These are phyloP conservation scores for Cantharis flavilabris DNA, from an alignment of 2,888 invertebrate species.

Conservation along the genomic window DNA sequence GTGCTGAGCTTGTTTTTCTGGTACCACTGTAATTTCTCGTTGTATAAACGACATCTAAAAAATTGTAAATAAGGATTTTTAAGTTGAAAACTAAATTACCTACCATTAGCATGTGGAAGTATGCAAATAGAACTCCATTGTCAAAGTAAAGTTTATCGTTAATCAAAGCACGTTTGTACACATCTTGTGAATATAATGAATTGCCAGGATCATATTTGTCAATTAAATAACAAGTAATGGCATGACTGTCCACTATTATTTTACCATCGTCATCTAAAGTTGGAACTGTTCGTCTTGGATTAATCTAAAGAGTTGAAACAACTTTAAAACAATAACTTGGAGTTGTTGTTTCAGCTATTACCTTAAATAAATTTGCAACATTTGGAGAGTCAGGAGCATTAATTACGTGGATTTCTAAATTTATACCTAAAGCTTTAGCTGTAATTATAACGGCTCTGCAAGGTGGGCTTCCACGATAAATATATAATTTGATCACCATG, in stretches of 20 bases:
- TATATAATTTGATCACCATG: neutral
- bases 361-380: neutral
- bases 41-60: neutral
- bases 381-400: neutral
- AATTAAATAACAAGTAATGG: constrained; percentile 52
- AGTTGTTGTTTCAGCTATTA: neutral
- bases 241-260: constrained; percentile 58
- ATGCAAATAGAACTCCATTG: constrained; percentile 56
- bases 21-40: neutral
- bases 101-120: constrained; percentile 56
- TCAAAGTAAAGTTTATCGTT: constrained; percentile 62
- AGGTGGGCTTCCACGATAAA: neutral
- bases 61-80: neutral
- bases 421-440: neutral
- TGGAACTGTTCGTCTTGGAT: constrained; percentile 63
- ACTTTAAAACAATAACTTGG: neutral
- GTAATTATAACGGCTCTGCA: neutral
- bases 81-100: constrained; percentile 39
- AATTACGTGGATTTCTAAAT: neutral
- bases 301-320: constrained; percentile 45
- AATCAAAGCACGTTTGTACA: constrained; percentile 57
- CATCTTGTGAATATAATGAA: constrained; percentile 60
- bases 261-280: constrained; percentile 62
- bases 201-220: constrained; percentile 52
- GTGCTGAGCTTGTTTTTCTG: neutral